A percentile compares a stretch with the other conserved stretches of the same genome.
Conservation (phyloP, 2,888 invertebrate genomes). For the Vannuccia rotundouncinata region DNA sequence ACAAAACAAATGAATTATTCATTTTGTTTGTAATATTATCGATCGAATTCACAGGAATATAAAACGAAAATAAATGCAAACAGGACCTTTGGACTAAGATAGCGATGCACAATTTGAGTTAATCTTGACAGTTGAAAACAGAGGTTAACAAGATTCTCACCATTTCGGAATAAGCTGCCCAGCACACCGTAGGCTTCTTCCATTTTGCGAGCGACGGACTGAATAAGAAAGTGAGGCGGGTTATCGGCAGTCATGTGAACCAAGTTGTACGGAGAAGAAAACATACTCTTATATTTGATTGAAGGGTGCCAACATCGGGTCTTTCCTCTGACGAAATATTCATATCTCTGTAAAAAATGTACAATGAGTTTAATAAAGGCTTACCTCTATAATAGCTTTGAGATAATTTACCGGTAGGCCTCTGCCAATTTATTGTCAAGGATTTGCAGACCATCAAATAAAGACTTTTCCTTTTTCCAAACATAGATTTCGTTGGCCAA, state of each 20-base stretch:
- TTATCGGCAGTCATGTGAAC: not conserved
- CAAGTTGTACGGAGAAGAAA: not conserved
- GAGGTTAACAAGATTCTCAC: too few relatives aligned
- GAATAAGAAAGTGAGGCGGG: not conserved
- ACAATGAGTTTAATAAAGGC: not conserved
- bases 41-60: too few relatives aligned
- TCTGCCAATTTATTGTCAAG: constrained; percentile 80
- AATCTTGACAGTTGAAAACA: too few relatives aligned
- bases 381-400: too few relatives aligned
- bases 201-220: constrained; percentile 74
- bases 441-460: constrained; percentile 81
- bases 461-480: constrained; percentile 90
- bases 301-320: constrained; percentile 27
- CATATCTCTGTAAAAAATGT: constrained; percentile 32
- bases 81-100: too few relatives aligned
- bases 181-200: constrained; percentile 94
- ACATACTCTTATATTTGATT: constrained; percentile 28
- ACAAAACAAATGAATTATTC: too few relatives aligned
- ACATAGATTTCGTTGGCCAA: constrained; percentile 87
- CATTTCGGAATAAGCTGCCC: constrained; percentile 88
- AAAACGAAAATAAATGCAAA: not conserved
- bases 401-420: constrained; percentile 92
- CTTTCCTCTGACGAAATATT: constrained; percentile 19
- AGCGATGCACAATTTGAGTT: too few relatives aligned
- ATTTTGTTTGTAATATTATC: too few relatives aligned